These are phyloP conservation scores for Branchellion lobata DNA, from an alignment of 2,888 invertebrate species.

Conservation along the genomic window DNA sequence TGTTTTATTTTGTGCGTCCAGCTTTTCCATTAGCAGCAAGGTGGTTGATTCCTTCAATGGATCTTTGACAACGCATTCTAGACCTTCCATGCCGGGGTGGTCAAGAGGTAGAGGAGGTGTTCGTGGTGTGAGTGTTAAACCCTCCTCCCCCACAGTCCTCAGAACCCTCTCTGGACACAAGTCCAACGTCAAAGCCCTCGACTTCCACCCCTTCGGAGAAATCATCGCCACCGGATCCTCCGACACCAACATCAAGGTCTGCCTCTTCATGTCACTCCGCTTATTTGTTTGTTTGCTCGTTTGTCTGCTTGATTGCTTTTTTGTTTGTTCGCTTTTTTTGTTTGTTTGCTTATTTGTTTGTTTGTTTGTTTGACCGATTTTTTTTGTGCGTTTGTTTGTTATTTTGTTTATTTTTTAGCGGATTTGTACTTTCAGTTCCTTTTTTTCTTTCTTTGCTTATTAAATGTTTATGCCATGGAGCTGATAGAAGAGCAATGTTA, in stretches of 20 bases:
- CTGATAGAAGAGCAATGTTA: no score
- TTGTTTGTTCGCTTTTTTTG: background rate
- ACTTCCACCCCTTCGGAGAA: slow-evolving; percentile 94
- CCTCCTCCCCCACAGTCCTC: slow-evolving; percentile 66
- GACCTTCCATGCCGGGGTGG: no score
- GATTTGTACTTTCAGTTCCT: background rate
- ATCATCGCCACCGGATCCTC: slow-evolving; percentile 88
- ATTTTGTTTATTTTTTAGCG: background rate
- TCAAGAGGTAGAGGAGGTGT: no score
- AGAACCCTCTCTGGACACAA: slow-evolving; percentile 87
- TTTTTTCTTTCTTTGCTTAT: no score
- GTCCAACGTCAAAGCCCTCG: slow-evolving; percentile 79
- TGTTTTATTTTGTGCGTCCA: no score
- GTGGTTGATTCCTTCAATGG: no score
- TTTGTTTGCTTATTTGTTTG: background rate
- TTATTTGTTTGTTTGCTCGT: background rate
- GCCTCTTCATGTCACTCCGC: background rate
- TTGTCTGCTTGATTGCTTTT: background rate
- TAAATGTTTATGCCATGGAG: no score
- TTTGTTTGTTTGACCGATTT: background rate
- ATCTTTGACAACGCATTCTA: no score
- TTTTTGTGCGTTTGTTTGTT: background rate
- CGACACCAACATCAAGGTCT: slow-evolving; percentile 79
- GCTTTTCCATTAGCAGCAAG: no score
- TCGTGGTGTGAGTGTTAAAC: no score